Conservation (phyloP, 2,113 vertebrate genomes). For the Python bivittatus region DNA sequence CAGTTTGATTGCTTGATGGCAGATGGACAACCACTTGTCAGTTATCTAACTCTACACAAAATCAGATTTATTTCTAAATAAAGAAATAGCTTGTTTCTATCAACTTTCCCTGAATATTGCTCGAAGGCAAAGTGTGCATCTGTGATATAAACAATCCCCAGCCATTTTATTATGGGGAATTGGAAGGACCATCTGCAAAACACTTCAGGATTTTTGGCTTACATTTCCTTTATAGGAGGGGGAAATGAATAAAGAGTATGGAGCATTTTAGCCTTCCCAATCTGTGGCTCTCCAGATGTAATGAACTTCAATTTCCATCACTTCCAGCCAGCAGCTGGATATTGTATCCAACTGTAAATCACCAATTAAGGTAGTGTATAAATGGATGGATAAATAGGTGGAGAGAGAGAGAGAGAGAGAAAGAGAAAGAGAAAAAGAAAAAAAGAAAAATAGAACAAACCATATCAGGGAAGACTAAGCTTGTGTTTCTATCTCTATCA, state of each 20-base stretch:
- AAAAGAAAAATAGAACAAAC: neutral
- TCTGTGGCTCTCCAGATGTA: neutral
- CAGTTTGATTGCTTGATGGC: slow-evolving; percentile 81
- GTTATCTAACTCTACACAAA: slow-evolving; percentile 74
- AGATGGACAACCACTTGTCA: slow-evolving; percentile 91
- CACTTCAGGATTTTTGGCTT: slow-evolving; percentile 39
- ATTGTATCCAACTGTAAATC: neutral
- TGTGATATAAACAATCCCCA: slow-evolving; percentile 59
- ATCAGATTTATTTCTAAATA: slow-evolving; percentile 84
- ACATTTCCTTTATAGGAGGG: neutral
- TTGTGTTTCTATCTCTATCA: neutral
- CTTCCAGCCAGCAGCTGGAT: neutral
- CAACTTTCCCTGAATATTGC: slow-evolving; percentile 80
- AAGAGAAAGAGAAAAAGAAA: too few relatives aligned
- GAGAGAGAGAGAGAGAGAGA: neutral
- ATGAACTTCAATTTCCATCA: neutral
- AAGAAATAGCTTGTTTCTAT: slow-evolving; percentile 68
- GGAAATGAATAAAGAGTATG: neutral
- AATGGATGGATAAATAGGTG: neutral
- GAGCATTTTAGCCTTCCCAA: neutral
- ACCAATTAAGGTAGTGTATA: neutral
- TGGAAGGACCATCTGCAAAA: slow-evolving; percentile 39
- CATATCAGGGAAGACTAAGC: neutral
- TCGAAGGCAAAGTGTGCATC: slow-evolving; percentile 72
- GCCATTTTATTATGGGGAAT: slow-evolving; percentile 51